Evolutionary conservation across 2,113 vertebrate genomes (phyloP), one percentile per base, ranked within the genome.

Genomic region (Petrocephalus microphthalmus): DNA sequence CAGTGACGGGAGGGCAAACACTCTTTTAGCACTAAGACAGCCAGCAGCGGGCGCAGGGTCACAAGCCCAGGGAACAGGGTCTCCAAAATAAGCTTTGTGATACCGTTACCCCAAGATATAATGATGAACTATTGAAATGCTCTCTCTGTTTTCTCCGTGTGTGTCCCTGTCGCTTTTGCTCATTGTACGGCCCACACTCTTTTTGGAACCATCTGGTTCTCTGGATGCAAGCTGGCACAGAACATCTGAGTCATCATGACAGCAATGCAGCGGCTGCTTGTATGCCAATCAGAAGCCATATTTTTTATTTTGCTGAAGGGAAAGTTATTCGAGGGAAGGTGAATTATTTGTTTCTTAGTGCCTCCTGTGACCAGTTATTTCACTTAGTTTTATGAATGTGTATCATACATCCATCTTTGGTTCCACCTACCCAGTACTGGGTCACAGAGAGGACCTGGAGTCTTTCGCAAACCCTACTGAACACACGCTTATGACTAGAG

Each of bases 221-320:
- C 71, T 78, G 15, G 71, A 67, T 67, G 60, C 25, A 67, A 67
- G n/a, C 60, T 67, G 60, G 60, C n/a, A 29, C 3, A 5, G 60
- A 78, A 78, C 71, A 78, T 78, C 33, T 78, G 71, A 78, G 71
- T 78, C 71, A 78, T 78, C 71, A 78, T 37, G 71, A 78, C 71
- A 78, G 71, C 29, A 78, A 19, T 42, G 33, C 71, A 78, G 71
- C 33, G 71, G 33, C 71, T 78, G 33, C 33, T 78, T 19, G 5
- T 78, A 33, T 2, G 33, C 13, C 71, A 42, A 78, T 42, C 71
- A 19, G 15, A 78, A 78, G 33, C 33, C 33, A 17, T 64, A 6
- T 57, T 71, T 74, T 74, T 78, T 1, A 53, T 53, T 78, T 42
- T 78, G 71, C 71, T n/a, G 0, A 19, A 19, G 5, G 71, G 71